Evolutionary conservation across 2,113 vertebrate species (phyloP), one percentile per base, ranked within the genome.

Genomic region (Xiphias gladius): DNA sequence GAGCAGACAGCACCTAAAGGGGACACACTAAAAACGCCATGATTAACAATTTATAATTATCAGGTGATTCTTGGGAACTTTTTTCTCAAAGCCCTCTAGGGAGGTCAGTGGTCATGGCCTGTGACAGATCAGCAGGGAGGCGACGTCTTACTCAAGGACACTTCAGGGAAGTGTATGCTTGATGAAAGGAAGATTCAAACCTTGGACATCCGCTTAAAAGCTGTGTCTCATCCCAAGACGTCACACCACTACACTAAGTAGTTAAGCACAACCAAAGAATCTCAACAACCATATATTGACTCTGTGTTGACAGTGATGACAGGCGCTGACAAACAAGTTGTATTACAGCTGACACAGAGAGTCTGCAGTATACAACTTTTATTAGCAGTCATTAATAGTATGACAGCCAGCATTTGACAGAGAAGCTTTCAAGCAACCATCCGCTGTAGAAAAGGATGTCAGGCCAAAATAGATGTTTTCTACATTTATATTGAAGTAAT

Each of bases 161-260:
- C 66, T 61, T 79, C 74, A 71, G 41, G n/a, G 6, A 43, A 30
- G 39, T 70, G 57, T 14, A 73, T 35, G 65, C 16, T 41, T n/a
- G 79, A 72, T 55, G 90, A 90, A 80, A 86, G 73, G 28, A 78
- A 68, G 84, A 88, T 84, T 84, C 91, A 84, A 73, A 76, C 17
- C 54, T 48, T 16, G 50, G 70, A 79, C 76, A 68, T 85, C 75
- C 26, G 50, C 65, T 55, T 72, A 26, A 82, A 82, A 58, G 52
- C n/a, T 69, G 43, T 0, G 58, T 54, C 59, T 70, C 76, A 80
- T 50, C 80, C 55, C 50, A 72, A 82, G 75, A 89, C 52, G 84
- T 83, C 76, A 57, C 1, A 8, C 39, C 57, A 79, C 41, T 30
- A 43, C 16, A n/a, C 72, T 67, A 85, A 86, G 78, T 84, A 73